A percentile compares a stretch with the other conserved stretches of the same genome.
Conservation (phyloP, 2,113 vertebrate species). For the Nycticryphes semicollaris region DNA sequence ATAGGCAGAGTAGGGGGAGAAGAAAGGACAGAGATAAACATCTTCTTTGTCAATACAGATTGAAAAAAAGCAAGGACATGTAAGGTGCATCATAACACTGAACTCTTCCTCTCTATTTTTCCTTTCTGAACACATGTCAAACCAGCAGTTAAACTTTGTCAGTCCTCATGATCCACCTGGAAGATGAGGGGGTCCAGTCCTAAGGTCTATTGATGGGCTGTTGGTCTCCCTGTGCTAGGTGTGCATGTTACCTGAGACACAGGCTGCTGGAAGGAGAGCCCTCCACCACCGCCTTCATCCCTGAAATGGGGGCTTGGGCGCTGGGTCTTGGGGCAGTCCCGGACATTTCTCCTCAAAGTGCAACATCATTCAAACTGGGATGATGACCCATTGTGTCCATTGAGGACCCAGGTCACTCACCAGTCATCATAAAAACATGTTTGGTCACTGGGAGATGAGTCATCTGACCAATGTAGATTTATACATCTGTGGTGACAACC, state of each 20-base stretch:
- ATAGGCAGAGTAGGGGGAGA: neutral
- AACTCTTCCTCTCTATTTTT: neutral
- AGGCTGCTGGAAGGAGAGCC: neutral
- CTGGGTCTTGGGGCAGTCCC: neutral
- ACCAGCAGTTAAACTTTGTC: neutral
- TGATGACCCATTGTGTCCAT: fast-evolving
- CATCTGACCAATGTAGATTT: neutral
- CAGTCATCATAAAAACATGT: neutral
- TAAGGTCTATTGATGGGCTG: neutral
- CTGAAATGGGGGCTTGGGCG: neutral
- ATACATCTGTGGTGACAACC: neutral
- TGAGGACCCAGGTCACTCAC: neutral
- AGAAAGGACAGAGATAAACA: conserved; percentile 49
- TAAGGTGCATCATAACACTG: neutral
- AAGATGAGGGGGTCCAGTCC: neutral
- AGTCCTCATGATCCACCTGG: neutral
- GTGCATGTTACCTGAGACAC: neutral
- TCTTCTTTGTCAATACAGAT: neutral
- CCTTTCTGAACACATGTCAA: neutral
- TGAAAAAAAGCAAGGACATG: neutral
- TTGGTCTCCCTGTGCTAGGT: neutral
- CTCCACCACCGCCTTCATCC: neutral
- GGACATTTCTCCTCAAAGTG: neutral
- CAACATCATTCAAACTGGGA: neutral
- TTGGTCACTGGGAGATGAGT: neutral